phyloP scores from a whole-genome alignment of 2,888 invertebrate genomes.

The Amphipoea lucens region DNA sequence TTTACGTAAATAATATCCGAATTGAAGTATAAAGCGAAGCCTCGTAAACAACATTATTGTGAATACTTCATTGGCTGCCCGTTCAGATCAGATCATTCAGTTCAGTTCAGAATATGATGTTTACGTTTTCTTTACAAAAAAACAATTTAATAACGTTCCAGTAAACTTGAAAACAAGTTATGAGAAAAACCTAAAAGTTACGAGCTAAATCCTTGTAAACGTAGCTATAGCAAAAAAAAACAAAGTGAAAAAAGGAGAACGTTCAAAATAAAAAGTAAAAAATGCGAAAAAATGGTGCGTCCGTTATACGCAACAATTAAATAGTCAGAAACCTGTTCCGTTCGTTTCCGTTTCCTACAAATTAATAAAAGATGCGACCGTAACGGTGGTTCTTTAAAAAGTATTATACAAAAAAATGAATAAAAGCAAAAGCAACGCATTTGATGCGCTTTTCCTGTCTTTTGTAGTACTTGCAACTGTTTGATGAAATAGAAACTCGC shows the following conservation, averaged over 20 bases:
- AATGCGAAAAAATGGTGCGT: conserved; percentile 14
- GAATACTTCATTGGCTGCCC: conserved; percentile 12
- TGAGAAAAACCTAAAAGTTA: background rate
- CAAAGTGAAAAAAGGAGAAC: background rate
- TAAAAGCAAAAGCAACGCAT: conserved; percentile 68
- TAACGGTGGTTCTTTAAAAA: conserved; percentile 69
- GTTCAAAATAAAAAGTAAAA: conserved; percentile 37
- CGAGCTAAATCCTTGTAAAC: background rate
- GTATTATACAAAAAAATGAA: conserved; percentile 50
- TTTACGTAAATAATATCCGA: background rate
- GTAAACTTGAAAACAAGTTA: conserved; percentile 4
- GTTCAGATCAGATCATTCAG: background rate
- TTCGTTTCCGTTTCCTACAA: conserved; percentile 80
- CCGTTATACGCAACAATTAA: conserved; percentile 68
- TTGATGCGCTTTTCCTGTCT: conserved; percentile 71
- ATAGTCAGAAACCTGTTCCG: conserved; percentile 70
- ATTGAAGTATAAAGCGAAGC: conserved; percentile 25
- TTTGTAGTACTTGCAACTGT: conserved; percentile 47
- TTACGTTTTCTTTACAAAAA: background rate
- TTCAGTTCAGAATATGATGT: conserved; percentile 11
- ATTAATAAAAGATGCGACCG: conserved; percentile 70
- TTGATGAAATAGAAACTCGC: background rate
- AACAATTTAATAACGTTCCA: conserved; percentile 6
- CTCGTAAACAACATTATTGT: conserved; percentile 13
- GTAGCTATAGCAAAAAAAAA: background rate